Base-by-base conservation (phyloP, 2,888 invertebrate genomes). In the Acleris literana region DNA sequence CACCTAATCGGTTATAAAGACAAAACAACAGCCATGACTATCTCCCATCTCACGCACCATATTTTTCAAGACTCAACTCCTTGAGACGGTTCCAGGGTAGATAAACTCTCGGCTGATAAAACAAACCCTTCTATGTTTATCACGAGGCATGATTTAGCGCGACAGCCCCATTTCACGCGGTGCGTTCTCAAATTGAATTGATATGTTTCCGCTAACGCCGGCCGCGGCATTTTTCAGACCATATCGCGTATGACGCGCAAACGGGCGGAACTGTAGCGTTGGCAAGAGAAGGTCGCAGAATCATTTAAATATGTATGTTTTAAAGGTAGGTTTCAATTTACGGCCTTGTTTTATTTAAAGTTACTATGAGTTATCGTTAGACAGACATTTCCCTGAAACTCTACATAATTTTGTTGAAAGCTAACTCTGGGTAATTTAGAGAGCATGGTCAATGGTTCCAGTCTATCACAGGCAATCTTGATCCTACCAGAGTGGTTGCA, bases 171-270 rank as follows among this genome's bases (percentile, higher is more conserved):
- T 88, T 87, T 88, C 87, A 89, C 85, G 83, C 75, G 76, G 72
- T 68, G 81, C 81, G 83, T 82, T 83, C 80, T 79, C 80, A 90
- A 91, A 91, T 91, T 92, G 91, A 92, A 92, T 90, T 92, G 92
- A 92, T 92, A 92, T 88, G 90, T 89, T 87, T 87, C 87, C 85
- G 87, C 86, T 87, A 87, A 87, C 88, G 85, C 46, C 73, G 74
- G 82, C 77, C 80, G 84, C 76, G 77, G 86, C 86, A 85, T 90
- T 91, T 92, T 90, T 91, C 87, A 85, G 80, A 83, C 84, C 86
- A 83, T 87, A 88, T 87, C 89, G 84, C 83, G 85, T 87, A 88
- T 90, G 87, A 90, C 85, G 82, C 79, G 85, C 76, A 86, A 90
- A 80, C 81, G 85, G 78, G 81, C 78, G 87, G 87, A 88, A 90